Evolutionary conservation across 2,888 invertebrate species (phyloP).

Genomic region (Leucophenga maculata): DNA sequence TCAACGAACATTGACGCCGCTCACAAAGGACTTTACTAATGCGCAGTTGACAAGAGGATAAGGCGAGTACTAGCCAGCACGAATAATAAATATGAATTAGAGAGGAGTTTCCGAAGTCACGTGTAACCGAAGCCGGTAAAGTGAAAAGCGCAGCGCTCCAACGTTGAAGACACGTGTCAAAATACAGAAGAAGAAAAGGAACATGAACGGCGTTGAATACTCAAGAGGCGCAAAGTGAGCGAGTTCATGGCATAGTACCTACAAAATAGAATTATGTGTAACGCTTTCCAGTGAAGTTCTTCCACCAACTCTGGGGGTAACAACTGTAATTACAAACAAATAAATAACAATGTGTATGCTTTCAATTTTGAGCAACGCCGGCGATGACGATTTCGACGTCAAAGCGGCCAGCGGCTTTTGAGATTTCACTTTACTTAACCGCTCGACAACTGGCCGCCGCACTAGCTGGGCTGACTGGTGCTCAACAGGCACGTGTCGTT

Average conservation of each 20-base stretch:
- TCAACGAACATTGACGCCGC: neutral
- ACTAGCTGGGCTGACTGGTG: slow-evolving; percentile 1
- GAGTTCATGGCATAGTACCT: slow-evolving; percentile 4
- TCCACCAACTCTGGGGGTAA: slow-evolving; percentile 35
- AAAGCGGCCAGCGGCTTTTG: slow-evolving; percentile 1
- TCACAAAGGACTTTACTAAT: neutral
- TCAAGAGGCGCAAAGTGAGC: slow-evolving; percentile 1
- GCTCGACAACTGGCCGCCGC: slow-evolving; percentile 34
- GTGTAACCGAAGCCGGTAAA: slow-evolving; percentile 8
- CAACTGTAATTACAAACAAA: slow-evolving; percentile 69
- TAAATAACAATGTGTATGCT: slow-evolving; percentile 51
- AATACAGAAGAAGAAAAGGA: neutral
- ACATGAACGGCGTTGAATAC: slow-evolving; percentile 21
- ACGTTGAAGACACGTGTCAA: slow-evolving; percentile 42
- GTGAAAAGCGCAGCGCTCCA: slow-evolving; percentile 21
- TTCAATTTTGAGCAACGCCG: slow-evolving; percentile 32
- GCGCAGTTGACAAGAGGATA: neutral
- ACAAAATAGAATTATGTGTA: too few species aligned
- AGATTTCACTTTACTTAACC: neutral
- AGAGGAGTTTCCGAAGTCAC: too few species aligned
- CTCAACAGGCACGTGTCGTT: slow-evolving; percentile 56
- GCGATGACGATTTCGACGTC: neutral
- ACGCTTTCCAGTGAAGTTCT: slow-evolving; percentile 1
- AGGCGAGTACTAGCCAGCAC: neutral
- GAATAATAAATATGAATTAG: neutral